Conservation (phyloP, 2,113 vertebrate genomes). For the Pristiophorus japonicus region DNA sequence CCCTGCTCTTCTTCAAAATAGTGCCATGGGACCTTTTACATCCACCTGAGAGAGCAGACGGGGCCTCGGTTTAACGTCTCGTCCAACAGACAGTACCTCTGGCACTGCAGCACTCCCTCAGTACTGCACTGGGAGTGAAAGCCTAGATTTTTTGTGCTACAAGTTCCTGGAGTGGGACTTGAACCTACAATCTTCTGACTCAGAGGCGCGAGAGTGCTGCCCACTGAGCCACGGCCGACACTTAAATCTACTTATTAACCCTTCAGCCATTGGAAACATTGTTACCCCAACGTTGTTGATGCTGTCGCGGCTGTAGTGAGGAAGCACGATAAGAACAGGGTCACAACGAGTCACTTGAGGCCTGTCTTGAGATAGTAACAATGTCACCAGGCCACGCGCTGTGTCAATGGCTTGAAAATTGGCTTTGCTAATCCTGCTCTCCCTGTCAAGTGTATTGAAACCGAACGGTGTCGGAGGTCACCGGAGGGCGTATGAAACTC, state of each 20-base stretch:
- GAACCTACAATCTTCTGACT: too few relatives aligned
- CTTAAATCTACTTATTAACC: not conserved
- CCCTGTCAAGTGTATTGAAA: not conserved
- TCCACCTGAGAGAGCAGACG: too few relatives aligned
- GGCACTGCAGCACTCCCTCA: too few relatives aligned
- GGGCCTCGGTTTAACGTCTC: too few relatives aligned
- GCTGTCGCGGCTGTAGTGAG: not conserved
- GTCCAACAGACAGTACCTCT: too few relatives aligned
- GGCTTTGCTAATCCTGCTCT: not conserved
- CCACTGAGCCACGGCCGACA: too few relatives aligned
- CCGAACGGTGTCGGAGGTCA: not conserved
- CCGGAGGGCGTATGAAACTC: not conserved
- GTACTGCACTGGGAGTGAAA: too few relatives aligned
- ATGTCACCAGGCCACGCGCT: not conserved
- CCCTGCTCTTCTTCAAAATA: too few relatives aligned
- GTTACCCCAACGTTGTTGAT: not conserved
- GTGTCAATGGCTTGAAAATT: not conserved
- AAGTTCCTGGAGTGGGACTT: too few relatives aligned
- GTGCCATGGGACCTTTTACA: too few relatives aligned
- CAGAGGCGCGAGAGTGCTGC: too few relatives aligned
- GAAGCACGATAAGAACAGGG: not conserved
- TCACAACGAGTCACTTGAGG: not conserved
- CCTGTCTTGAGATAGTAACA: not conserved
- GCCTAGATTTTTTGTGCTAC: too few relatives aligned
- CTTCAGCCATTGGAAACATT: not conserved